A percentile compares a stretch with the other conserved stretches of the same genome.
Conservation (phyloP, 2,797 vertebrate genomes). For the Sarcophilus harrisii region DNA sequence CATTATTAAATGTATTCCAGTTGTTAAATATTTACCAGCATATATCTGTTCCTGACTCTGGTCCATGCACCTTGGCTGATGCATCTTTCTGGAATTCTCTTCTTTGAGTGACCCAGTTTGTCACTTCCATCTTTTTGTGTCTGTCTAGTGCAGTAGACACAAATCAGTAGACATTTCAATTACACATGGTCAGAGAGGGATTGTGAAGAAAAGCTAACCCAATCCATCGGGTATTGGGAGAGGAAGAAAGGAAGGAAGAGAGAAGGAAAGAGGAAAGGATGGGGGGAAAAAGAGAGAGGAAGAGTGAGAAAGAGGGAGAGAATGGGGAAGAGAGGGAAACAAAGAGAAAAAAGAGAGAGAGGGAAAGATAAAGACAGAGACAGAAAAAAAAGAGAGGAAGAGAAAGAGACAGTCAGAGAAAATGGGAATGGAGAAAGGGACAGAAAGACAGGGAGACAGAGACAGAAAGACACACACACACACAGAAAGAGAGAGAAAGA, state of each 20-base stretch:
- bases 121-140: not conserved
- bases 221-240: not conserved
- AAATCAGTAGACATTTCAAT: not conserved
- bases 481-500: no score
- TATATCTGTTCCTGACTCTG: not conserved
- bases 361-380: not conserved
- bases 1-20: not conserved
- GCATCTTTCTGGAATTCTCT: not conserved
- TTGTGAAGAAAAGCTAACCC: not conserved
- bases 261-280: not conserved
- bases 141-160: not conserved
- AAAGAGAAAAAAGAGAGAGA: no score
- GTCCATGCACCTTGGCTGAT: not conserved
- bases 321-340: no score
- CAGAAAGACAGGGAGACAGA: no score
- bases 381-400: no score
- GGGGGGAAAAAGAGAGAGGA: no score
- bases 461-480: no score
- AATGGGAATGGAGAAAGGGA: not conserved
- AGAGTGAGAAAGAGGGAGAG: not conserved
- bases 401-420: no score
- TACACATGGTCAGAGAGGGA: not conserved
- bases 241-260: not conserved
- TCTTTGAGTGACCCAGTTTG: not conserved
- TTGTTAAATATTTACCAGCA: not conserved